A percentile compares a stretch with the other conserved stretches of the same genome.
Evolutionary conservation across 1,140 invertebrate species (phyloP).

Genomic region (Dendroctonus ponderosae): DNA sequence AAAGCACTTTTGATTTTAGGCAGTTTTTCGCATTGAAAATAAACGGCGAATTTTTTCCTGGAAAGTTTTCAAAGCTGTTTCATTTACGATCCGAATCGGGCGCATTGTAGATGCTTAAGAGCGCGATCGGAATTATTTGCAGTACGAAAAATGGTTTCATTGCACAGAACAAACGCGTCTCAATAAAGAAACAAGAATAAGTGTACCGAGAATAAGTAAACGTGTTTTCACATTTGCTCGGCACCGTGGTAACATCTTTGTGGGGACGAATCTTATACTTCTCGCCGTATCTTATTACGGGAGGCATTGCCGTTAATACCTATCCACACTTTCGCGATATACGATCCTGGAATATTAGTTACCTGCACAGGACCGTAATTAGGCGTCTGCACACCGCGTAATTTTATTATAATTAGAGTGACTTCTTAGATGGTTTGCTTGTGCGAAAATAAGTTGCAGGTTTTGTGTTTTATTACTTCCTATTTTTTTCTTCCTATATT

Average conservation of each 20-base stretch:
- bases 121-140: background rate
- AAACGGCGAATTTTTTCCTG: no score
- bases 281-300: slow-evolving; percentile 31
- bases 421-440: no score
- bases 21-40: no score
- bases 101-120: no score
- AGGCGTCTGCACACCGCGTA: background rate
- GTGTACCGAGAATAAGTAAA: slow-evolving; percentile 31
- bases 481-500: no score
- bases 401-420: no score
- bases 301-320: slow-evolving; percentile 34
- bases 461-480: no score
- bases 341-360: slow-evolving; percentile 35
- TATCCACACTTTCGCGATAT: slow-evolving; percentile 33
- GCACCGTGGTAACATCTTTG: slow-evolving; percentile 31
- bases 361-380: slow-evolving; percentile 19
- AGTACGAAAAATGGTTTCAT: slow-evolving; percentile 8
- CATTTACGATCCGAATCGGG: no score
- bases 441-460: no score
- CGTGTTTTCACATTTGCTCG: slow-evolving; percentile 31
- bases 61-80: no score
- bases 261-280: slow-evolving; percentile 32
- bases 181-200: slow-evolving; percentile 31
- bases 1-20: no score
- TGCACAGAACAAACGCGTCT: slow-evolving; percentile 3